These are phyloP conservation scores for Carduelis carduelis DNA, from an alignment of 2,797 vertebrate genomes.

Conservation along the genomic window DNA sequence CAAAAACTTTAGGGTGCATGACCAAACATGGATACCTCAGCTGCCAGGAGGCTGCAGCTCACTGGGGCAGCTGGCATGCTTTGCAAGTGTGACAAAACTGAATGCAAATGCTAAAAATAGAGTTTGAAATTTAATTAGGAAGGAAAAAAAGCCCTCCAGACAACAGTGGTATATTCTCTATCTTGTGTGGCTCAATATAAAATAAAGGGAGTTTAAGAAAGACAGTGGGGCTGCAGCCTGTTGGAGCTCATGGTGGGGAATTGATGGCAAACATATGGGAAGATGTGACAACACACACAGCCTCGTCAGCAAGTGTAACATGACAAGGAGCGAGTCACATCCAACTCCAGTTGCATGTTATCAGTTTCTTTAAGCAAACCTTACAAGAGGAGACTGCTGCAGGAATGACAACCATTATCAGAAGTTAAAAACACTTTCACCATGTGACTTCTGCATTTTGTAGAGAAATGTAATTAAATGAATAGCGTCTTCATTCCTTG, in stretches of 20 bases:
- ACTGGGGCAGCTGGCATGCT: background rate
- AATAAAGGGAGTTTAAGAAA: background rate
- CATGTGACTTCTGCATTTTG: background rate
- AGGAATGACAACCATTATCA: background rate
- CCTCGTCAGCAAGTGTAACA: background rate
- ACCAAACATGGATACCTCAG: conserved; percentile 51
- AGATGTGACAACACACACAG: background rate
- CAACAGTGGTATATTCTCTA: background rate
- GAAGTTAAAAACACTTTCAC: background rate
- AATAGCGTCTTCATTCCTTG: background rate
- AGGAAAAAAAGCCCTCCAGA: background rate
- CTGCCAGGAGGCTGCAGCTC: background rate
- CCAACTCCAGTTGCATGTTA: background rate
- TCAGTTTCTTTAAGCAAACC: background rate
- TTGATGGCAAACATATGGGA: background rate
- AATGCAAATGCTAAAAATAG: background rate
- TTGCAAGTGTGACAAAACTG: background rate
- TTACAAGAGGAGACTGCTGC: background rate
- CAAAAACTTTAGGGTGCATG: conserved; percentile 39
- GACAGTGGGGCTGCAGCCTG: background rate
- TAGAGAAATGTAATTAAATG: background rate
- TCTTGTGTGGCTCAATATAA: background rate
- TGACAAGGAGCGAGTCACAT: background rate
- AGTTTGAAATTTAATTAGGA: background rate
- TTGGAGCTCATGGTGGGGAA: background rate